Base-by-base conservation (phyloP, 1,140 invertebrate species). In the Halesus radiatus region DNA sequence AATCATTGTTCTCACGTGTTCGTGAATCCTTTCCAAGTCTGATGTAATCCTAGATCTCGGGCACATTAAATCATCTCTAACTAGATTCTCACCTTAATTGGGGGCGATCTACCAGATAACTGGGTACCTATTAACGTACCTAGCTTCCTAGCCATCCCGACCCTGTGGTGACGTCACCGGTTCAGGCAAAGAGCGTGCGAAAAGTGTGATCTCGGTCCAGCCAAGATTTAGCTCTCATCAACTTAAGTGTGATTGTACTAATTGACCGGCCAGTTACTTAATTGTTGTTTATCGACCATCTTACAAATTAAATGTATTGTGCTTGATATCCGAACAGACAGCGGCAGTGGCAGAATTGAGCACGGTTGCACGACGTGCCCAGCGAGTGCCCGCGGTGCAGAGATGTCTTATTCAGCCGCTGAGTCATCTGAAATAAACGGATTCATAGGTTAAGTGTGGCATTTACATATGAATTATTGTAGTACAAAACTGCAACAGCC, bases 181-280 rank as follows among this genome's bases (percentile, higher is more conserved):
- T 54, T 32, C 70, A 62, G 81, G 56, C 82, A 81, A 81, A 83
- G 82, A 83, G 77, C 82, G 82, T 83, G 82, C 82, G 82, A 83
- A 83, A 79, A 78, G 77, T 76, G 60, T 76, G 82, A 83, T 83
- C 82, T 83, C 82, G 73, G 79, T 79, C 72, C 22, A 64, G 79
- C 79, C 82, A 83, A 83, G 82, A 83, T 83, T 83, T 83, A 79
- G 79, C 73, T 75, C 76, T 81, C 82, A 81, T 79, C 82, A 79
- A 81, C 79, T 83, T 81, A 83, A 83, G 82, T 83, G 82, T 83
- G 82, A 83, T 83, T 83, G 82, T 73, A 75, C 64, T 81, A 83
- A 83, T 83, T 83, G 82, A 78, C 82, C 82, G 76, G 76, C 52
- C 82, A 52, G 75, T 76, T 79, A 56, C 79, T 83, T 83, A 81